These are phyloP conservation scores for Amphiura filiformis DNA, from an alignment of 35 echinoderm and acorn worm species.

Conservation along the genomic window DNA sequence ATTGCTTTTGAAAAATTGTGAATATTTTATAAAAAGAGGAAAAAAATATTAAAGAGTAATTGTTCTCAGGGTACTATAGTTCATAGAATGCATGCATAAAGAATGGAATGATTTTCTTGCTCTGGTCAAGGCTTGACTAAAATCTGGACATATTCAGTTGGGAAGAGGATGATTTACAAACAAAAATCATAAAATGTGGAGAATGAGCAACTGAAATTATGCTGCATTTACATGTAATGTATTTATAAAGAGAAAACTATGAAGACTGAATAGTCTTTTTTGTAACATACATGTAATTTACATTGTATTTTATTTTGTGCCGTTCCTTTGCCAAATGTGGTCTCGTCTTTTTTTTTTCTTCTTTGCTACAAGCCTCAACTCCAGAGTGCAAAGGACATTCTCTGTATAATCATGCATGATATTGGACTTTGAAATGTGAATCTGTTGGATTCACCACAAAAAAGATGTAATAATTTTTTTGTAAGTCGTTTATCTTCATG, in stretches of 20 bases:
- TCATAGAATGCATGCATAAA: background rate
- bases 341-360: too few species aligned
- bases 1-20: conserved; percentile 3
- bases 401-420: background rate
- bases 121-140: conserved; percentile 7
- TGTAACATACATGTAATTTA: conserved; percentile 12
- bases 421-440: background rate
- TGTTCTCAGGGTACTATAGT: background rate
- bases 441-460: background rate
- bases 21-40: conserved; percentile 2
- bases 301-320: conserved; percentile 10
- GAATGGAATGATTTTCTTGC: background rate
- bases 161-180: background rate
- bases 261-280: background rate
- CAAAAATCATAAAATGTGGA: background rate
- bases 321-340: conserved; percentile 1
- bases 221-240: conserved; percentile 10
- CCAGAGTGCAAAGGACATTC: background rate
- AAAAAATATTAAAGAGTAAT: conserved; percentile 3
- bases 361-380: background rate
- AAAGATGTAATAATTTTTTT: background rate
- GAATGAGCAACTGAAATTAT: conserved; percentile 1
- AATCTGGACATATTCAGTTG: too few species aligned
- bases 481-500: background rate
- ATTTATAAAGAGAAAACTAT: background rate